A percentile compares a stretch with the other conserved stretches of the same genome.
These are phyloP conservation scores for Otocyon megalotis DNA, from an alignment of 2,113 vertebrate species.

Conservation along the genomic window DNA sequence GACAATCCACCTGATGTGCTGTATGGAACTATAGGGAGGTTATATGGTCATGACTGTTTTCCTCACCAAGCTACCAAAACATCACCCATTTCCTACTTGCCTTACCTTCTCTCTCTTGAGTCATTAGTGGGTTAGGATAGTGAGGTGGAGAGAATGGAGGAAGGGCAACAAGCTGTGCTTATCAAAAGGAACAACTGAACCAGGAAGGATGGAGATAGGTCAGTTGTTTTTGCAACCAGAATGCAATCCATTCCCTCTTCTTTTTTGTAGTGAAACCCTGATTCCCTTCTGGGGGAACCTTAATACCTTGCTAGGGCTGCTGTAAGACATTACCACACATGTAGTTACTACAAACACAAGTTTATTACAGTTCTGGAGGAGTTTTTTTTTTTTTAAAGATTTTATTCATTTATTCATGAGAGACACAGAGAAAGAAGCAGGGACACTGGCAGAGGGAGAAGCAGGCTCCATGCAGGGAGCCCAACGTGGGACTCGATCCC, in stretches of 20 bases:
- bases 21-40: not conserved
- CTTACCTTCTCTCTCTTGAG: not conserved
- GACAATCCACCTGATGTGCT: accelerated
- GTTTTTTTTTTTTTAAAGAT: not conserved
- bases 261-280: not conserved
- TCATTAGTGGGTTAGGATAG: not conserved
- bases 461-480: too few species aligned
- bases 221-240: not conserved
- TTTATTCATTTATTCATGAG: too few species aligned
- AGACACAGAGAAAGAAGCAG: too few species aligned
- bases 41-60: not conserved
- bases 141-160: not conserved
- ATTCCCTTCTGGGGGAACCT: not conserved
- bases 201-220: not conserved
- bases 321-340: not conserved
- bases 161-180: not conserved
- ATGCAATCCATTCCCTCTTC: not conserved
- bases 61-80: not conserved
- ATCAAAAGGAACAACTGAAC: not conserved
- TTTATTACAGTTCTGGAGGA: not conserved
- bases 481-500: too few species aligned
- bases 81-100: not conserved
- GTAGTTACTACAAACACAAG: not conserved
- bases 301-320: not conserved
- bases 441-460: too few species aligned